A percentile compares a stretch with the other conserved stretches of the same genome.
These are phyloP conservation scores for Callocephalon fimbriatum DNA, from an alignment of 2,113 vertebrate species.

Conservation along the genomic window DNA sequence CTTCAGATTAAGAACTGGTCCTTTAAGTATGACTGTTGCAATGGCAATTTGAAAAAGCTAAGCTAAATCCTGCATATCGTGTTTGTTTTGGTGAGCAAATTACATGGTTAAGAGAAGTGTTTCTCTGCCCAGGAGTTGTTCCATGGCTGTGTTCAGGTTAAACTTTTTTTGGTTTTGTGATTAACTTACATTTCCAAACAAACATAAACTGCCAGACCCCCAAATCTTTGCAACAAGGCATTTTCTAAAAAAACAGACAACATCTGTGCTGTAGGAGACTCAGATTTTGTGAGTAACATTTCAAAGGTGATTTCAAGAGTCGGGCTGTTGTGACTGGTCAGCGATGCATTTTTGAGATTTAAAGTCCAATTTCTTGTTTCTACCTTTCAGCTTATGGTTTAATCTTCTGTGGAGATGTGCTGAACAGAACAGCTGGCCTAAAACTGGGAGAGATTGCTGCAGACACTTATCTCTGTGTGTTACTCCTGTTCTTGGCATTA, in stretches of 20 bases:
- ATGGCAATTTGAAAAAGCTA: not conserved
- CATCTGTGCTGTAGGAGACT: not conserved
- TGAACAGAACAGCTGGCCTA: not conserved
- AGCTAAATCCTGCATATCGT: not conserved
- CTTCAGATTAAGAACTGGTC: not conserved
- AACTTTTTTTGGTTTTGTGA: not conserved
- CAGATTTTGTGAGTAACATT: not conserved
- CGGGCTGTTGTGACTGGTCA: not conserved
- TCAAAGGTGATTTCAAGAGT: not conserved
- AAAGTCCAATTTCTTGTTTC: not conserved
- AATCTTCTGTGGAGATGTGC: not conserved
- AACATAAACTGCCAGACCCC: not conserved
- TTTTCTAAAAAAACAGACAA: not conserved
- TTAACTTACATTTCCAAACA: not conserved
- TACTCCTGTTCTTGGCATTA: not conserved
- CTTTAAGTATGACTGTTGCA: not conserved
- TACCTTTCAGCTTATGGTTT: not conserved
- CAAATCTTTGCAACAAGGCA: not conserved
- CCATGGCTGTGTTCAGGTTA: not conserved
- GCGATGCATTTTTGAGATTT: not conserved
- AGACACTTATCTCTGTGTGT: slow-evolving; percentile 1
- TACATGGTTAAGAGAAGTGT: not conserved
- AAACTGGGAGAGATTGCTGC: not conserved
- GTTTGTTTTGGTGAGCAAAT: not conserved
- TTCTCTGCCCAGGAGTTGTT: not conserved